Evolutionary conservation across 2,113 vertebrate species (phyloP).

Genomic region (Ariopsis seemanni): DNA sequence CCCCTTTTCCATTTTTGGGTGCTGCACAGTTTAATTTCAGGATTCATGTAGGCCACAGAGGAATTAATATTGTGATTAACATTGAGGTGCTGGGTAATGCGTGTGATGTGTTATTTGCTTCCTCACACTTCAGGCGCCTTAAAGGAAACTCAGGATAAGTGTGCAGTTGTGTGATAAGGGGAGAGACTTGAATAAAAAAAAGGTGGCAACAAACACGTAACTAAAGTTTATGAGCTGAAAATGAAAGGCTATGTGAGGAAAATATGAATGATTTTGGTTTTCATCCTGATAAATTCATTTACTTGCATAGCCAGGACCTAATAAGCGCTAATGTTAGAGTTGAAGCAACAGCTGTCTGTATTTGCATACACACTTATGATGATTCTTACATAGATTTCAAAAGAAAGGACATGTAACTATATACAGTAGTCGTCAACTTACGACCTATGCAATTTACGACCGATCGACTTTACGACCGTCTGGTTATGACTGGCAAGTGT

Average conservation of each 20-base stretch:
- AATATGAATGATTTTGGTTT: not conserved
- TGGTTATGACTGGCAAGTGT: too few relatives aligned
- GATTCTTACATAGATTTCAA: not conserved
- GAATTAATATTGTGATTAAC: conserved; percentile 30
- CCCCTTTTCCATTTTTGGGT: not conserved
- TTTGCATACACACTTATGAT: not conserved
- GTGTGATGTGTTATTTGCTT: conserved; percentile 12
- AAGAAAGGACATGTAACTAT: not conserved
- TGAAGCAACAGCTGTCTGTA: not conserved
- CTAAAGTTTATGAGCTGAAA: conserved; percentile 11
- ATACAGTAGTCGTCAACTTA: not conserved
- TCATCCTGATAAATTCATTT: not conserved
- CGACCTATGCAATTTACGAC: too few relatives aligned
- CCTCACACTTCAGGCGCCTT: conserved; percentile 9
- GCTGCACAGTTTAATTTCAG: not conserved
- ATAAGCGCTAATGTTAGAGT: not conserved
- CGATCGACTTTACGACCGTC: too few relatives aligned
- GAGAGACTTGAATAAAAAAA: conserved; percentile 1
- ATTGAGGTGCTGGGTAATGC: conserved; percentile 6
- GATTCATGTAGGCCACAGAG: not conserved
- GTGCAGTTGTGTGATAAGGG: conserved; percentile 37
- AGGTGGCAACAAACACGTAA: conserved; percentile 24
- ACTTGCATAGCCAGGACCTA: not conserved
- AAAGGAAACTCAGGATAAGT: conserved; percentile 18
- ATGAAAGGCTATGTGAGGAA: not conserved